A percentile compares a stretch with the other conserved stretches of the same genome.
phyloP scores from a whole-genome alignment of 2,113 vertebrate genomes.

The Larimichthys crocea region DNA sequence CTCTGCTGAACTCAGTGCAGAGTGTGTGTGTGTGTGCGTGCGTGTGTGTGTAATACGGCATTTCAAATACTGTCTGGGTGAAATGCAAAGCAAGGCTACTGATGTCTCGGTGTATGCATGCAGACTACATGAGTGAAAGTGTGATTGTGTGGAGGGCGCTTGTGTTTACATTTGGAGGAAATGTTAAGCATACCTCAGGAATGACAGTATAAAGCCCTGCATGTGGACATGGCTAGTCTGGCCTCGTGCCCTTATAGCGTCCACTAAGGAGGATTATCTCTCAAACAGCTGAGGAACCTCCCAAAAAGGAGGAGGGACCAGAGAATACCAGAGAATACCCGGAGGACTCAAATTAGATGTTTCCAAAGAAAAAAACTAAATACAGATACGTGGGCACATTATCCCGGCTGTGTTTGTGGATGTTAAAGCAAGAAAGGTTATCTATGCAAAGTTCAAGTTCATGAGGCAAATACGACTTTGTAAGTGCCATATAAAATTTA shows the following conservation, averaged over 20 bases:
- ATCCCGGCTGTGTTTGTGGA: slow-evolving; percentile 11
- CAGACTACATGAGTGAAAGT: slow-evolving; percentile 35
- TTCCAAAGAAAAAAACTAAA: neutral
- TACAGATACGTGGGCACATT: slow-evolving; percentile 8
- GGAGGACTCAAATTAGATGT: slow-evolving; percentile 6
- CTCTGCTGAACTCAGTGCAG: slow-evolving; percentile 6
- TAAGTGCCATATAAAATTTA: no score
- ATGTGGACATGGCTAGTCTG: slow-evolving; percentile 56
- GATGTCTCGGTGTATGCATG: slow-evolving; percentile 12
- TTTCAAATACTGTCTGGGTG: slow-evolving; percentile 12
- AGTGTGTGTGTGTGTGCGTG: slow-evolving; percentile 1
- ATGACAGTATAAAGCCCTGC: slow-evolving; percentile 56
- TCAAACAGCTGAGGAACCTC: slow-evolving; percentile 39
- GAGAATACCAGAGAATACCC: neutral
- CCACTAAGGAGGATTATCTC: slow-evolving; percentile 38
- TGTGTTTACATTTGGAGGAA: slow-evolving; percentile 80
- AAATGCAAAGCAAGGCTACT: slow-evolving; percentile 19
- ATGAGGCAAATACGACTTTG: neutral
- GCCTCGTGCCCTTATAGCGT: slow-evolving; percentile 36
- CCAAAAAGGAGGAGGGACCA: neutral
- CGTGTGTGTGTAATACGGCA: neutral
- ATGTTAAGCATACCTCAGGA: slow-evolving; percentile 76
- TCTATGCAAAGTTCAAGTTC: neutral
- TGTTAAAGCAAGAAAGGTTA: slow-evolving; percentile 10
- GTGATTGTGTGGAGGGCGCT: slow-evolving; percentile 37